These are phyloP conservation scores for Cyphomyrus discorhynchus DNA, from an alignment of 2,113 vertebrate species.

Conservation along the genomic window DNA sequence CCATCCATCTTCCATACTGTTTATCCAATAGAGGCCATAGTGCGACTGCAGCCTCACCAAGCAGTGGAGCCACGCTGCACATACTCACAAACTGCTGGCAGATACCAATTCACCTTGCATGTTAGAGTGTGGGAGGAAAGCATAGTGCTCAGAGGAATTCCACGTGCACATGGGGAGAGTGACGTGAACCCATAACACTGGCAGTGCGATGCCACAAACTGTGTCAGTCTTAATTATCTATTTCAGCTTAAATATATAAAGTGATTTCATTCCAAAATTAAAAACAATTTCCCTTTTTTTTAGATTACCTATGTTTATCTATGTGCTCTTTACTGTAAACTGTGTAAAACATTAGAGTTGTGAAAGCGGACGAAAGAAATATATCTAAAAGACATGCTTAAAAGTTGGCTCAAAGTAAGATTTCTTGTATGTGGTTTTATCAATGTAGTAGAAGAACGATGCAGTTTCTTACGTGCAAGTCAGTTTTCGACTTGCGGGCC, in stretches of 20 bases:
- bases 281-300: not conserved
- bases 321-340: not conserved
- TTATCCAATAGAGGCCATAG: not conserved
- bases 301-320: not conserved
- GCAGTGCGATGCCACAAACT: not conserved
- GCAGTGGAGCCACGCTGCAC: not conserved
- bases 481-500: not conserved
- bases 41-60: not conserved
- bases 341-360: not conserved
- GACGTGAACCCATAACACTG: not conserved
- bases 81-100: not conserved
- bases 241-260: not conserved
- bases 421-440: not conserved
- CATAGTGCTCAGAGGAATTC: not conserved
- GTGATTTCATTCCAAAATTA: not conserved
- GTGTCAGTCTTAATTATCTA: not conserved
- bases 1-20: not conserved
- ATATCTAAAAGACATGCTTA: not conserved
- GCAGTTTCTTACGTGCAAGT: not conserved
- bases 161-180: not conserved
- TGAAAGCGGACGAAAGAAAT: not conserved
- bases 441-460: not conserved
- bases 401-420: not conserved
- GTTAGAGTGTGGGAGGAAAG: not conserved
- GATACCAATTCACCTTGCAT: not conserved